Conservation (phyloP, 2,888 invertebrate genomes). For the Epinotia demarniana region DNA sequence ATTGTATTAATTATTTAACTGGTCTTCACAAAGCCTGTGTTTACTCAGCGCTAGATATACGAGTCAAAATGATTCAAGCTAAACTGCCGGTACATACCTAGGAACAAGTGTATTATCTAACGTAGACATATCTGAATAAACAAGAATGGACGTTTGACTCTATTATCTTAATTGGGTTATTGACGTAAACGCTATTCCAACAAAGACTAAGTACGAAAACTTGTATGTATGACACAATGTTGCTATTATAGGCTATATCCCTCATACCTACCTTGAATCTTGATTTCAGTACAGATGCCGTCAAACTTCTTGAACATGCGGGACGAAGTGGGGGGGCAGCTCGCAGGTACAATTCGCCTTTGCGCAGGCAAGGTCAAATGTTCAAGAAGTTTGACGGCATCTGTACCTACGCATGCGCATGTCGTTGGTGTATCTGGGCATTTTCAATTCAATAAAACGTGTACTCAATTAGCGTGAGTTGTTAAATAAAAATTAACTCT, state of each 20-base stretch:
- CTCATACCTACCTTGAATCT: background rate
- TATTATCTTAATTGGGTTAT: conserved; percentile 70
- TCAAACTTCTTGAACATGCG: too few species aligned
- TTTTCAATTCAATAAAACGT: too few species aligned
- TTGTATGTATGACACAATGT: background rate
- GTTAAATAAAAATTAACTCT: too few species aligned
- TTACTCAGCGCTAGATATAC: conserved; percentile 14
- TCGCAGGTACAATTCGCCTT: too few species aligned
- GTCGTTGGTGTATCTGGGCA: background rate
- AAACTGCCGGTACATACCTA: conserved; percentile 30
- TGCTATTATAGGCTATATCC: background rate
- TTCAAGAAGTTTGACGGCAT: too few species aligned
- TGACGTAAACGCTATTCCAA: conserved; percentile 57
- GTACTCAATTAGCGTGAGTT: too few species aligned
- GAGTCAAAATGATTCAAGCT: conserved; percentile 28
- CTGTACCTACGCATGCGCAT: background rate
- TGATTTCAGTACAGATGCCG: background rate
- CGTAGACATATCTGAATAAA: conserved; percentile 37
- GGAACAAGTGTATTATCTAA: conserved; percentile 27
- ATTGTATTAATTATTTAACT: background rate
- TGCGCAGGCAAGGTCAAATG: too few species aligned
- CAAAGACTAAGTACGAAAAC: background rate
- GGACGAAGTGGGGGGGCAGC: too few species aligned
- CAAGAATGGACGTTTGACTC: conserved; percentile 66
- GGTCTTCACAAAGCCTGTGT: conserved; percentile 8